phyloP scores from a whole-genome alignment of 2,797 vertebrate species.

The Gephyroberyx darwinii region DNA sequence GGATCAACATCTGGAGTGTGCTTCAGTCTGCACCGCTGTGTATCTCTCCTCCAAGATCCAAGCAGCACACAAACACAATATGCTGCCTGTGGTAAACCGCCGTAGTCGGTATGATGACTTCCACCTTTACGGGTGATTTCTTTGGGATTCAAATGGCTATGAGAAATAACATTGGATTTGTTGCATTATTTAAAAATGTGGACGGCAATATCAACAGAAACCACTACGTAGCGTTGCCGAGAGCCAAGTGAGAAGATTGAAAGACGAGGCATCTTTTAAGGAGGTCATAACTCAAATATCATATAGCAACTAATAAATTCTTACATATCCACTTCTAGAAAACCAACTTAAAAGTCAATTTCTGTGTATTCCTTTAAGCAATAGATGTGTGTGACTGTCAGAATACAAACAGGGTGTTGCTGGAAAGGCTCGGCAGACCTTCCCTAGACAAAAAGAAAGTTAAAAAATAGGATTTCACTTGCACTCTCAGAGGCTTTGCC shows the following conservation, averaged over 20 bases:
- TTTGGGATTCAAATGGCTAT: background rate
- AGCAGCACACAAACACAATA: background rate
- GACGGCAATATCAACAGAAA: too few species aligned
- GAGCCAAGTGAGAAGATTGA: too few species aligned
- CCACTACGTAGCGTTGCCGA: too few species aligned
- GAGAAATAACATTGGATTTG: background rate
- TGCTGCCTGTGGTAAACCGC: constrained; percentile 4
- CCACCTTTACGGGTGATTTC: background rate
- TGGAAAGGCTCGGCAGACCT: constrained; percentile 9
- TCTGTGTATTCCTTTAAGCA: background rate
- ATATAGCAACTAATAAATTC: background rate
- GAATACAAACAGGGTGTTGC: background rate
- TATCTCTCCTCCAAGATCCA: constrained; percentile 2
- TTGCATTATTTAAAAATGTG: background rate
- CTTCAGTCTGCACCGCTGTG: constrained; percentile 16
- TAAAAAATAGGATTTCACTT: constrained; percentile 34
- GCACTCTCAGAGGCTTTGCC: constrained; percentile 30
- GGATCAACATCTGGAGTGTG: constrained; percentile 34
- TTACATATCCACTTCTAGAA: background rate
- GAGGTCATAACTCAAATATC: background rate
- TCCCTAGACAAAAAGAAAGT: constrained; percentile 2
- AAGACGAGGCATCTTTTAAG: too few species aligned
- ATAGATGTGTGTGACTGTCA: background rate
- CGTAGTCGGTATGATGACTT: background rate
- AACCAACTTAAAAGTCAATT: constrained; percentile 14